These are phyloP conservation scores for Psittacula derbiana DNA, from an alignment of 2,797 vertebrate species.

Conservation along the genomic window DNA sequence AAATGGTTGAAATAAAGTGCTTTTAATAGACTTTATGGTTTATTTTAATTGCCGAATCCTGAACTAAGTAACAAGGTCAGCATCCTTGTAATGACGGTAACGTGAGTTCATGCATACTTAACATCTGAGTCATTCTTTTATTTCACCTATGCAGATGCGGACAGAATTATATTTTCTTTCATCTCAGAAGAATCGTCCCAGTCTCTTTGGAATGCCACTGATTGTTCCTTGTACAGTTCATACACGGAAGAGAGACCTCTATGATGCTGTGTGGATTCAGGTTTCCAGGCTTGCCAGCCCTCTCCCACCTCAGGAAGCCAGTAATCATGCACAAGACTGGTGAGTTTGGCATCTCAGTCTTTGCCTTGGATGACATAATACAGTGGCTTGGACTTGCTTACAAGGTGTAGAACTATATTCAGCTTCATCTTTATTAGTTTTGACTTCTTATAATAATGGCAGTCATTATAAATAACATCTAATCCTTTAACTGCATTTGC, in stretches of 20 bases:
- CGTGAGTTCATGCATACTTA: not conserved
- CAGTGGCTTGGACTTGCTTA: not conserved
- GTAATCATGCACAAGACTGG: constrained; percentile 99
- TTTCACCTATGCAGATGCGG: constrained; percentile 84
- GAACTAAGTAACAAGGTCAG: not conserved
- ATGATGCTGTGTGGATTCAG: constrained; percentile 96
- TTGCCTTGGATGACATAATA: rapidly evolving
- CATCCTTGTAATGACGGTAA: not conserved
- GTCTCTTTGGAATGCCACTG: constrained; percentile 96
- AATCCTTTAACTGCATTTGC: not conserved
- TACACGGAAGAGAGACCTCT: constrained; percentile 92
- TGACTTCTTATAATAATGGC: not conserved
- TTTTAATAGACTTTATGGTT: not conserved
- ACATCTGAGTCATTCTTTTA: not conserved
- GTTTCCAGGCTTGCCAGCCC: constrained; percentile 97
- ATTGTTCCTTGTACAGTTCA: constrained; percentile 97
- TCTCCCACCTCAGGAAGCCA: constrained; percentile 96
- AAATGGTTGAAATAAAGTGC: not conserved
- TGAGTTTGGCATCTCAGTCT: constrained; percentile 65
- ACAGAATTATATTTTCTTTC: constrained; percentile 97
- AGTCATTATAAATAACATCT: not conserved
- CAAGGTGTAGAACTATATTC: not conserved
- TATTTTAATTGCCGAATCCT: not conserved
- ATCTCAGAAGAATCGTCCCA: constrained; percentile 96
- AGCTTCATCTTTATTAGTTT: not conserved